phyloP scores from a whole-genome alignment of 2,888 invertebrate species.

The Scrobipalpa costella region DNA sequence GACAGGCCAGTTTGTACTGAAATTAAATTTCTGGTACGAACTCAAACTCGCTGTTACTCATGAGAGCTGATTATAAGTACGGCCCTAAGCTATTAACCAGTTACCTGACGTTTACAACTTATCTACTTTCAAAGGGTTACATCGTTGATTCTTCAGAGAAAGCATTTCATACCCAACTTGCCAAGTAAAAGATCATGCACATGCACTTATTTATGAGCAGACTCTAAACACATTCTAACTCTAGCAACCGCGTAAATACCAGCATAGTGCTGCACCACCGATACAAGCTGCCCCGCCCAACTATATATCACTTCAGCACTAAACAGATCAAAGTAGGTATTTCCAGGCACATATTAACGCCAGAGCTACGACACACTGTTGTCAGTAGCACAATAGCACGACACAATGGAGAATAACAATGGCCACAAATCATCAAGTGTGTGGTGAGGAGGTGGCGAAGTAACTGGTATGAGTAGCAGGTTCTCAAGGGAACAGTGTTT shows the following conservation, averaged over 20 bases:
- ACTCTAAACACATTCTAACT: constrained; percentile 23
- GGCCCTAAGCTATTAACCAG: too few relatives aligned
- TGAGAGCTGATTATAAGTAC: too few relatives aligned
- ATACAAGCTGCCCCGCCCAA: constrained; percentile 15
- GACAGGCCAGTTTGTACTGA: too few relatives aligned
- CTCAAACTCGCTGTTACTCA: too few relatives aligned
- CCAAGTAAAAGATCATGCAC: not conserved
- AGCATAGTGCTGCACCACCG: constrained; percentile 1
- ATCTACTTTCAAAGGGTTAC: too few relatives aligned
- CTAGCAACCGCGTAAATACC: constrained; percentile 1
- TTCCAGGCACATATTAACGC: constrained; percentile 33
- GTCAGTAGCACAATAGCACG: constrained; percentile 40
- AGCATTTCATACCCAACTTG: not conserved
- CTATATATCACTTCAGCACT: constrained; percentile 28
- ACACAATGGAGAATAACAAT: constrained; percentile 50
- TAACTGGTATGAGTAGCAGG: constrained; percentile 1
- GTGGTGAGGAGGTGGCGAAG: not conserved
- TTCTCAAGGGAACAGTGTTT: not conserved
- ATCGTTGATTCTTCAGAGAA: not conserved
- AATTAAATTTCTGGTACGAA: too few relatives aligned
- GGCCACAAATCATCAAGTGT: constrained; percentile 52
- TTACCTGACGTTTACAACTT: too few relatives aligned
- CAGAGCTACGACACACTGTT: constrained; percentile 28
- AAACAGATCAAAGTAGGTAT: constrained; percentile 35
- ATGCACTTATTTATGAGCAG: constrained; percentile 13